phyloP scores from a whole-genome alignment of 2,113 vertebrate species.

The Nematolebias whitei region DNA sequence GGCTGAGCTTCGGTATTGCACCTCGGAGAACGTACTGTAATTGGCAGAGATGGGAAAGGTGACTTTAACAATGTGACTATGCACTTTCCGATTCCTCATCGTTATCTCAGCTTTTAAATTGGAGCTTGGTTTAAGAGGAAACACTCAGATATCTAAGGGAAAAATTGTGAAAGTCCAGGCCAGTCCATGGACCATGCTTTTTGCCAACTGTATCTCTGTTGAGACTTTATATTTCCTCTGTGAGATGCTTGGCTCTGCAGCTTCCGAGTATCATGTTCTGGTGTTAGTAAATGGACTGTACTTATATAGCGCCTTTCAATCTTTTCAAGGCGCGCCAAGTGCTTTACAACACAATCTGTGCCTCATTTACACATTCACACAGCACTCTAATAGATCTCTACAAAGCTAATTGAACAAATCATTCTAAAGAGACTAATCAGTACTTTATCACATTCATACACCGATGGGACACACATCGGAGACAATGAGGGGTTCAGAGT shows the following conservation, averaged over 20 bases:
- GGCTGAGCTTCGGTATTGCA: slow-evolving; percentile 43
- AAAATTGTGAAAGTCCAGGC: slow-evolving; percentile 41
- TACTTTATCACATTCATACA: no score
- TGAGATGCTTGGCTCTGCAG: slow-evolving; percentile 65
- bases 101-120: slow-evolving; percentile 56
- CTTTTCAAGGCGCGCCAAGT: no score
- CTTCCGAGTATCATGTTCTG: no score
- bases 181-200: slow-evolving; percentile 10
- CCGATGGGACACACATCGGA: no score
- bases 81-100: slow-evolving; percentile 39
- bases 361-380: no score
- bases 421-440: no score
- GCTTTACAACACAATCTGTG: no score
- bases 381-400: no score
- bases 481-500: no score
- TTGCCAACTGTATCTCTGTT: slow-evolving; percentile 32
- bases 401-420: no score
- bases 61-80: slow-evolving; percentile 56
- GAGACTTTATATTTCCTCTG: slow-evolving; percentile 55
- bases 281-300: no score
- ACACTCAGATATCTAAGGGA: slow-evolving; percentile 40
- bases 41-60: slow-evolving; percentile 60
- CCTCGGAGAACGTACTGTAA: slow-evolving; percentile 56
- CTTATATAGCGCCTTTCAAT: no score
- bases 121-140: slow-evolving; percentile 24